Conservation (phyloP, 2,797 vertebrate species). For the Ptychobarbus kaznakovi region DNA sequence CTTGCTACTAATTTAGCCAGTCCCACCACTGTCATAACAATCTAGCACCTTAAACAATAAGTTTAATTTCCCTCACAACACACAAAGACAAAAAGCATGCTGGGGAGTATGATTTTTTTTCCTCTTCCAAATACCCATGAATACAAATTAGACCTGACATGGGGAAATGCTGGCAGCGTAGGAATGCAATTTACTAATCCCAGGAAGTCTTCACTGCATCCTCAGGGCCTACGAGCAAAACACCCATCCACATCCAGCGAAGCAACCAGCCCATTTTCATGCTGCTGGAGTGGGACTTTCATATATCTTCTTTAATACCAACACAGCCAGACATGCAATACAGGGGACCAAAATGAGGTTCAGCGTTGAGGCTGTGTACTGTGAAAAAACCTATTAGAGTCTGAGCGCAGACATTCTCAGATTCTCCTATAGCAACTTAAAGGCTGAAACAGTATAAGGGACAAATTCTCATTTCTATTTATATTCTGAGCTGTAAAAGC, state of each 20-base stretch:
- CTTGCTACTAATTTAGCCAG: background rate
- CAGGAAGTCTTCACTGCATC: conserved; percentile 43
- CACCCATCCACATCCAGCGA: conserved; percentile 32
- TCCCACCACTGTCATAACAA: background rate
- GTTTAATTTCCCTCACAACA: background rate
- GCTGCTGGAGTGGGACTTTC: conserved; percentile 36
- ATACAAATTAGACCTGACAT: conserved; percentile 55
- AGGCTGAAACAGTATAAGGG: background rate
- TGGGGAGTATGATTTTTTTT: conserved; percentile 9
- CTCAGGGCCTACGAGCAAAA: conserved; percentile 54
- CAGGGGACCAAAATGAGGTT: background rate
- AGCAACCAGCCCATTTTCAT: conserved; percentile 32
- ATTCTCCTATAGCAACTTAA: background rate
- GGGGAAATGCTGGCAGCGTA: conserved; percentile 48
- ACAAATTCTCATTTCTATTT: background rate
- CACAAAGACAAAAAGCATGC: conserved; percentile 8
- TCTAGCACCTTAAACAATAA: conserved; percentile 2
- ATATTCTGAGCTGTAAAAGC: background rate
- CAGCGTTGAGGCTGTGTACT: background rate
- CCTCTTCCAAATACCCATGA: conserved; percentile 45
- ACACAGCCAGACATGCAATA: conserved; percentile 18
- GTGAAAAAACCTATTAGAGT: conserved; percentile 6
- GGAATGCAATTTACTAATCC: conserved; percentile 57
- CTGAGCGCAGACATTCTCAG: background rate
- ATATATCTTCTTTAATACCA: conserved; percentile 47